Evolutionary conservation across 2,797 vertebrate genomes (phyloP).

Genomic region (Takifugu ocellatus): DNA sequence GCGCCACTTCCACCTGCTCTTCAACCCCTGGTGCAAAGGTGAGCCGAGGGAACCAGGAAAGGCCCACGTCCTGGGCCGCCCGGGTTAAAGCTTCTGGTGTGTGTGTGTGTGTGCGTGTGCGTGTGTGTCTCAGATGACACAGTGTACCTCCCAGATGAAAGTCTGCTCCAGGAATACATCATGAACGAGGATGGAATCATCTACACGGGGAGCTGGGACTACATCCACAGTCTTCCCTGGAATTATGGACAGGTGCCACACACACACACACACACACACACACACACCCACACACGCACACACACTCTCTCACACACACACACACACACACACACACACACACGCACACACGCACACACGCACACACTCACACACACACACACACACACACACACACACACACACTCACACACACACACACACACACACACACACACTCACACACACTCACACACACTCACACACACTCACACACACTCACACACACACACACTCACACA

Average conservation of each 20-base stretch:
- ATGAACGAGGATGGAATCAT: constrained; percentile 85
- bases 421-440: no score
- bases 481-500: not conserved
- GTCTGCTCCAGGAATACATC: constrained; percentile 81
- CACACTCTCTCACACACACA: no score
- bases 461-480: no score
- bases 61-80: no score
- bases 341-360: not conserved
- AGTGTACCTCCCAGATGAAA: constrained; percentile 80
- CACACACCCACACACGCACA: no score
- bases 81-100: no score
- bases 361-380: no score
- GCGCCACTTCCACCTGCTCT: constrained; percentile 70
- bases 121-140: constrained; percentile 73
- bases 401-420: no score
- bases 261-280: constrained; percentile 1
- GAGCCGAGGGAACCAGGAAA: not conserved
- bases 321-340: not conserved
- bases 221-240: constrained; percentile 75
- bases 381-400: constrained; percentile 1
- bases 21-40: constrained; percentile 81
- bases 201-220: constrained; percentile 76
- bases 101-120: constrained; percentile 3
- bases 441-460: not conserved
- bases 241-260: constrained; percentile 83